Percentiles rank a stretch among this genome's conserved stretches.
Conservation (phyloP, 1,140 invertebrate species). For the Epicauta chinensis region DNA sequence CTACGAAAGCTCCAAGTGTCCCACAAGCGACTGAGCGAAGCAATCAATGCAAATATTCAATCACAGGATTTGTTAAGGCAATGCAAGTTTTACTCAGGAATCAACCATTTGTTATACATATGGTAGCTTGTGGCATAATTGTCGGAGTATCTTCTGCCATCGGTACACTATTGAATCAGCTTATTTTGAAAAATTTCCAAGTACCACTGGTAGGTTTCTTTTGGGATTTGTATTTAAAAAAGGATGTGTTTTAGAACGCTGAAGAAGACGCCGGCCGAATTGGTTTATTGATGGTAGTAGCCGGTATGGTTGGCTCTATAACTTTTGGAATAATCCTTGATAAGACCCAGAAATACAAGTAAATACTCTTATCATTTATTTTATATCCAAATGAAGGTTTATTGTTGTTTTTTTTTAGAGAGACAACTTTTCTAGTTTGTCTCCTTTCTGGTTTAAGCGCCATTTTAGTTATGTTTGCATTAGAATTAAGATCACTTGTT, state of each 20-base stretch:
- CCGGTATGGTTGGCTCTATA: conserved; percentile 63
- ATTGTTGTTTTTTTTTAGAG: conserved; percentile 20
- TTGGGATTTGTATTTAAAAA: background rate
- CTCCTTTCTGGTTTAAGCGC: conserved; percentile 18
- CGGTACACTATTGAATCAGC: conserved; percentile 29
- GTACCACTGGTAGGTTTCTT: conserved; percentile 14
- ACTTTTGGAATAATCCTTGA: conserved; percentile 64
- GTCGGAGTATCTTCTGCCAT: conserved; percentile 27
- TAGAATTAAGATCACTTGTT: conserved; percentile 22
- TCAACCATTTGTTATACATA: conserved; percentile 25
- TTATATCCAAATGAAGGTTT: background rate
- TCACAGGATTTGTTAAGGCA: conserved; percentile 11
- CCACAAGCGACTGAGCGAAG: conserved; percentile 26
- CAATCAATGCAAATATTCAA: conserved; percentile 10
- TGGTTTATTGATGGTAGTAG: conserved; percentile 61
- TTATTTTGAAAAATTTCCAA: conserved; percentile 26
- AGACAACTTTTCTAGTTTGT: conserved; percentile 24
- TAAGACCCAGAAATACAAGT: conserved; percentile 49
- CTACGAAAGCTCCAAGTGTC: conserved; percentile 50
- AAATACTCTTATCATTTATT: background rate
- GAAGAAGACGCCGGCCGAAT: conserved; percentile 59
- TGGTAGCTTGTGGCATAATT: conserved; percentile 22
- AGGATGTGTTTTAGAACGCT: conserved; percentile 18
- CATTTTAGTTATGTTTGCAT: conserved; percentile 19
- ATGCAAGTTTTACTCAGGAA: conserved; percentile 16